Evolutionary conservation across 2,797 vertebrate species (phyloP), one percentile per base, ranked within the genome.

Genomic region (Pampus argenteus): DNA sequence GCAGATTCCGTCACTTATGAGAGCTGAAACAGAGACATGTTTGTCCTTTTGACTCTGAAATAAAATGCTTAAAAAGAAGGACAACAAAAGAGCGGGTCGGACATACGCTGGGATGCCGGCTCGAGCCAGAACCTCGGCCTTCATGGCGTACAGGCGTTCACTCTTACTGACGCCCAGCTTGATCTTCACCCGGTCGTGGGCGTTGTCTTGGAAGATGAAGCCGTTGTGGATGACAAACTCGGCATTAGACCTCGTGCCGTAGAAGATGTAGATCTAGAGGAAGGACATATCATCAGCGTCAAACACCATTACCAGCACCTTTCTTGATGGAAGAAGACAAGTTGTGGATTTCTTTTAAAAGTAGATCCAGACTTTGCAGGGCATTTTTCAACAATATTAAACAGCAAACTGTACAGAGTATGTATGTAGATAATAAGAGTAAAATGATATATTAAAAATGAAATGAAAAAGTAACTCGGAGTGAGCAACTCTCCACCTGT

Each of bases 211-310:
- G 93, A 97, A 99, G 95, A 98, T 99, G 95, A 99, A 99, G 72
- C 98, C 98, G 80, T 97, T 99, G 94, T 99, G 98, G 94, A 99
- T 97, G 88, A 99, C 97, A 83, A 99, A 99, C 92, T 99, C 98
- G 0, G 97, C 95, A 70, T 99, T 99, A 91, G 98, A 99, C 82
- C 98, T 95, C 34, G 97, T 99, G 86, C 98, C 98, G 67, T 99
- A 99, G 92, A 99, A 99, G 91, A 99, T 99, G 94, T 99, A 99
- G 93, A 99, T 98, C 98, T 99, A 91, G 74, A 50, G 86, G 85
- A 74, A 85, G 85, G 50, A 59, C 0, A 45, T 10, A 67, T 38
- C 48, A 60, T 14, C 66, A 20, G 23, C 18, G 10, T 36, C 23
- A 48, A 5, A 25, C 42, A 40, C 2, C 3, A 5, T 23, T 17